phyloP scores from a whole-genome alignment of 2,113 vertebrate genomes.

The Thymallus thymallus region DNA sequence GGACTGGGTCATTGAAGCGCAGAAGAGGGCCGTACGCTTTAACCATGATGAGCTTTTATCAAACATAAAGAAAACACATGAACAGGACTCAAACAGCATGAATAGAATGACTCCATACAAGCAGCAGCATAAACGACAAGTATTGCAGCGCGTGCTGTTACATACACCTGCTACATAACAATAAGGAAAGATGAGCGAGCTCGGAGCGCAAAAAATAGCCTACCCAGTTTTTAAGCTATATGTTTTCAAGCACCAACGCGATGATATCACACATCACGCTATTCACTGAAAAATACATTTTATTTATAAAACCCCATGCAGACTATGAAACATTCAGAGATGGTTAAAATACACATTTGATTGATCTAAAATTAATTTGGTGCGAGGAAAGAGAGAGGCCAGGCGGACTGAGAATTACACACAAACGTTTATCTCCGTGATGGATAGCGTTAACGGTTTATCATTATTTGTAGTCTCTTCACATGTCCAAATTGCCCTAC shows the following conservation, averaged over 20 bases:
- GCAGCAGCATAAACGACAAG: conserved; percentile 23
- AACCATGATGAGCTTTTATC: conserved; percentile 1
- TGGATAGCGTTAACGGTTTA: conserved; percentile 49
- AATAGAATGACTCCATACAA: conserved; percentile 22
- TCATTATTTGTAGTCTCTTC: conserved; percentile 50
- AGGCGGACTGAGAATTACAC: conserved; percentile 1
- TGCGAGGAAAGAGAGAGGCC: not conserved
- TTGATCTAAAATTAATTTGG: conserved; percentile 43
- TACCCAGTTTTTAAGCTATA: conserved; percentile 36
- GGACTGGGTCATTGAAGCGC: not conserved
- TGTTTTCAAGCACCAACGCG: conserved; percentile 17
- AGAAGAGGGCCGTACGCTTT: conserved; percentile 27
- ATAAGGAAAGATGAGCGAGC: conserved; percentile 12
- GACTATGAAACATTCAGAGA: conserved; percentile 35
- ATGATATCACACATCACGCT: conserved; percentile 22
- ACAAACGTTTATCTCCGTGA: conserved; percentile 47
- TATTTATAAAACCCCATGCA: conserved; percentile 20
- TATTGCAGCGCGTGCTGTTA: conserved; percentile 2
- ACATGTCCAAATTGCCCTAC: conserved; percentile 47
- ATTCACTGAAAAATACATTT: conserved; percentile 22
- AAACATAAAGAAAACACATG: conserved; percentile 29
- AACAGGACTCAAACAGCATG: conserved; percentile 52
- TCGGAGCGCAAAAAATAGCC: conserved; percentile 11
- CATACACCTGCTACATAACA: conserved; percentile 4
- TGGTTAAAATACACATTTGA: conserved; percentile 42